A percentile compares a stretch with the other conserved stretches of the same genome.
Evolutionary conservation across 2,113 vertebrate species (phyloP).

Genomic region (Telmatochromis sp.): DNA sequence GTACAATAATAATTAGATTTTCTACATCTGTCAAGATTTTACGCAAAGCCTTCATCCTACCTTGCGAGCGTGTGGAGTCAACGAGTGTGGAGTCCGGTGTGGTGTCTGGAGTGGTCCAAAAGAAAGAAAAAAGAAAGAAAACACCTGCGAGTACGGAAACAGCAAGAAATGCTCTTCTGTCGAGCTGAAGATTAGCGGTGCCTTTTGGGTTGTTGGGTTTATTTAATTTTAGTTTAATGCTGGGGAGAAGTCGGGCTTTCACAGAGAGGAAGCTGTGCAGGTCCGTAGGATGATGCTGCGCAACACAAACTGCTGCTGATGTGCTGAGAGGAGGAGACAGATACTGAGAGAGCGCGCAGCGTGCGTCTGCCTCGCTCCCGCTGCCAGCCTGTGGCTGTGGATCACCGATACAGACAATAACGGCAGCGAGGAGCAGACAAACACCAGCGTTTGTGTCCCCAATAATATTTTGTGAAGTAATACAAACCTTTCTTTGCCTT

Average conservation of each 20-base stretch:
- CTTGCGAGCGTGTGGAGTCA: conserved; percentile 26
- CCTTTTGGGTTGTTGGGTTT: neutral
- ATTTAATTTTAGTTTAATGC: neutral
- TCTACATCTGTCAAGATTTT: neutral
- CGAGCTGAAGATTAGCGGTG: neutral
- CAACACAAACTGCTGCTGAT: conserved; percentile 40
- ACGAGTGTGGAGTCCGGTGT: conserved; percentile 44
- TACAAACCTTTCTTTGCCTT: neutral
- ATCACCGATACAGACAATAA: neutral
- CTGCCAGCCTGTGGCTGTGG: neutral
- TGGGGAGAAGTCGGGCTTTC: conserved; percentile 4
- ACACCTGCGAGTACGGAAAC: neutral
- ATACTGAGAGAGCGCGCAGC: neutral
- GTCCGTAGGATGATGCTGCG: conserved; percentile 44
- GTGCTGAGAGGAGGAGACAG: conserved; percentile 36
- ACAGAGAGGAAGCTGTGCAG: conserved; percentile 17
- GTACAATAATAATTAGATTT: neutral
- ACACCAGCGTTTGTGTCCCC: neutral
- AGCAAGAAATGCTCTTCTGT: neutral
- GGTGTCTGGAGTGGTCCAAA: conserved; percentile 10
- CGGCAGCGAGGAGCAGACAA: neutral
- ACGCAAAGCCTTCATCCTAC: conserved; percentile 17
- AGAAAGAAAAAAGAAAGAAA: neutral
- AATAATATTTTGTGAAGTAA: neutral
- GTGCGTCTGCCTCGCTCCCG: neutral